phyloP scores from a whole-genome alignment of 2,888 invertebrate genomes.

The Lithosia quadra region DNA sequence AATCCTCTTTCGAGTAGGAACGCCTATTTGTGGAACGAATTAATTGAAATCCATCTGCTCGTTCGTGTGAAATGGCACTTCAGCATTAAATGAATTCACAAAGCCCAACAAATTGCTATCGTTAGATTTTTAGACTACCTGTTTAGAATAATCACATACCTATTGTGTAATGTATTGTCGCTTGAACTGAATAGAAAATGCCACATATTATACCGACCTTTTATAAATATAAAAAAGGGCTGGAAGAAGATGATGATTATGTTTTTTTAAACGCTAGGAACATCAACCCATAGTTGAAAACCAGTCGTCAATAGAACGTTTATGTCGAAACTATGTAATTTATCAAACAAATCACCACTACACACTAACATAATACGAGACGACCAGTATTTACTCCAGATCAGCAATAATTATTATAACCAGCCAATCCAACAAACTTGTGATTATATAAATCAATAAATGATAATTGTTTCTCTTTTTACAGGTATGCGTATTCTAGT shows the following conservation, averaged over 20 bases:
- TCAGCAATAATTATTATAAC: too few relatives aligned
- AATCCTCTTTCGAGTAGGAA: constrained; percentile 48
- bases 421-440: not conserved
- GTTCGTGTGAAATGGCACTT: constrained; percentile 54
- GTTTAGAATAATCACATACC: not conserved
- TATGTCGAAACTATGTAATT: not conserved
- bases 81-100: constrained; percentile 55
- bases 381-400: too few relatives aligned
- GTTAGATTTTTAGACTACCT: constrained; percentile 8
- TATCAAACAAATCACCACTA: too few relatives aligned
- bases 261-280: not conserved
- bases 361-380: too few relatives aligned
- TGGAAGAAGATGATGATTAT: not conserved
- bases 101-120: constrained; percentile 45
- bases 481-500: constrained; percentile 99
- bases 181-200: not conserved
- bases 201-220: not conserved
- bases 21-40: constrained; percentile 47
- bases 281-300: too few relatives aligned
- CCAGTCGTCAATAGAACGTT: not conserved
- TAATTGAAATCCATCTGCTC: constrained; percentile 61
- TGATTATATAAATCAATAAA: not conserved
- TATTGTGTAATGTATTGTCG: too few relatives aligned
- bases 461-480: constrained; percentile 40
- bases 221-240: not conserved